Percentiles rank a stretch among this genome's conserved stretches.
Conservation (phyloP, 2,797 vertebrate species). For the Aselliscus stoliczkanus region DNA sequence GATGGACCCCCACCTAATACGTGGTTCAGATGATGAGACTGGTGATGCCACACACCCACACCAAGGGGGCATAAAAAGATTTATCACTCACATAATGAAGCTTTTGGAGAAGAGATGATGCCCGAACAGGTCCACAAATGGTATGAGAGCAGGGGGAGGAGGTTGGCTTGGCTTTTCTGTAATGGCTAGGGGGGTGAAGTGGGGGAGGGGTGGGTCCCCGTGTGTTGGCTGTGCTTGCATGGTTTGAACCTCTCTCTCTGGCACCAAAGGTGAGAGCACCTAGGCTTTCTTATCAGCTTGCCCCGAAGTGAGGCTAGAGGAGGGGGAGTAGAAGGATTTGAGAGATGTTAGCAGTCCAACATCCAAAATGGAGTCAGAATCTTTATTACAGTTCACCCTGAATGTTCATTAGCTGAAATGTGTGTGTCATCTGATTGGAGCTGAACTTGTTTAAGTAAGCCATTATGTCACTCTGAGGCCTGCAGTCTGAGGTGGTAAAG, state of each 20-base stretch:
- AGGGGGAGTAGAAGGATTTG: fast-evolving
- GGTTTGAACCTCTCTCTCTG: neutral
- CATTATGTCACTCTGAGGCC: neutral
- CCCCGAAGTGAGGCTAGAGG: neutral
- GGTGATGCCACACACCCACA: neutral
- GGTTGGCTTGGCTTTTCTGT: neutral
- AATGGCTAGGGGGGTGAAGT: too few relatives aligned
- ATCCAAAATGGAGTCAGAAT: neutral
- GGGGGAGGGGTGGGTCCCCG: neutral
- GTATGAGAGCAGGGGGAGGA: neutral
- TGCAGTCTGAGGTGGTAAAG: neutral
- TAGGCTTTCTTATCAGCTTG: neutral
- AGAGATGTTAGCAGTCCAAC: neutral
- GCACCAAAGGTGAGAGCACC: neutral
- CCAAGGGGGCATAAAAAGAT: neutral
- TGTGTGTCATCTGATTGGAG: neutral
- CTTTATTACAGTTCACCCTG: neutral
- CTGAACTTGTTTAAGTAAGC: neutral
- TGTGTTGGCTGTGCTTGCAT: neutral
- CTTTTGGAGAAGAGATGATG: neutral
- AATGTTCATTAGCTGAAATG: neutral
- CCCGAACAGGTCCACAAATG: neutral
- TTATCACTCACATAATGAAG: neutral
- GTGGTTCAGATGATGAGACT: neutral
- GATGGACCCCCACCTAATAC: neutral